Evolutionary conservation across 2,113 vertebrate species (phyloP).

Genomic region (Dasypus novemcinctus): DNA sequence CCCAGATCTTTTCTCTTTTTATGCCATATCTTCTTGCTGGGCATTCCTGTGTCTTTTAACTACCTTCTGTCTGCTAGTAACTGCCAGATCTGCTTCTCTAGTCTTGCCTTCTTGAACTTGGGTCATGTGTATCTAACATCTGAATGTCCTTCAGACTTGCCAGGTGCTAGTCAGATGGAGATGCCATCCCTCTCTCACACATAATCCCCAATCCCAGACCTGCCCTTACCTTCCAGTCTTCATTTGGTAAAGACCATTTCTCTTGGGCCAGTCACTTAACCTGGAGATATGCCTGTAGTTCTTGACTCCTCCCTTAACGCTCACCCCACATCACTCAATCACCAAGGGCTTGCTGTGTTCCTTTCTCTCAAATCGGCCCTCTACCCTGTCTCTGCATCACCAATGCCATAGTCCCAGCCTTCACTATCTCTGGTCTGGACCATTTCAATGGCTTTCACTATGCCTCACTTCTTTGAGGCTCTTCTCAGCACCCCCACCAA

Average conservation of each 20-base stretch:
- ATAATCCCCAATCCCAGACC: not conserved
- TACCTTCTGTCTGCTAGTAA: not conserved
- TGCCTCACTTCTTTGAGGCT: not conserved
- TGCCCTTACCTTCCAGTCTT: not conserved
- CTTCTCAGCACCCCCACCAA: not conserved
- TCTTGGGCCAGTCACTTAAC: not conserved
- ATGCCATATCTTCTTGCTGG: not conserved
- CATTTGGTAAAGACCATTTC: not conserved
- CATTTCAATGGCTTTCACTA: not conserved
- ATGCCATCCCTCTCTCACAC: not conserved
- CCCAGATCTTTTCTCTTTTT: not conserved
- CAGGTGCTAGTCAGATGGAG: not conserved
- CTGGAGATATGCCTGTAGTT: not conserved
- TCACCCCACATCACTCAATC: not conserved
- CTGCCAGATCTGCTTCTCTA: not conserved
- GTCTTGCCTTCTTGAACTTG: not conserved
- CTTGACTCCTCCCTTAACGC: not conserved
- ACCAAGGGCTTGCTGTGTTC: not conserved
- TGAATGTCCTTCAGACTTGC: not conserved
- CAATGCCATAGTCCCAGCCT: not conserved
- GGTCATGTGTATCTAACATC: not conserved
- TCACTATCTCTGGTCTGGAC: not conserved
- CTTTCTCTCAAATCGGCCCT: not conserved
- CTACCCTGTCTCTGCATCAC: not conserved
- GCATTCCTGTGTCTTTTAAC: not conserved